Conservation (phyloP, 2,113 vertebrate genomes). For the Apteryx owenii region DNA sequence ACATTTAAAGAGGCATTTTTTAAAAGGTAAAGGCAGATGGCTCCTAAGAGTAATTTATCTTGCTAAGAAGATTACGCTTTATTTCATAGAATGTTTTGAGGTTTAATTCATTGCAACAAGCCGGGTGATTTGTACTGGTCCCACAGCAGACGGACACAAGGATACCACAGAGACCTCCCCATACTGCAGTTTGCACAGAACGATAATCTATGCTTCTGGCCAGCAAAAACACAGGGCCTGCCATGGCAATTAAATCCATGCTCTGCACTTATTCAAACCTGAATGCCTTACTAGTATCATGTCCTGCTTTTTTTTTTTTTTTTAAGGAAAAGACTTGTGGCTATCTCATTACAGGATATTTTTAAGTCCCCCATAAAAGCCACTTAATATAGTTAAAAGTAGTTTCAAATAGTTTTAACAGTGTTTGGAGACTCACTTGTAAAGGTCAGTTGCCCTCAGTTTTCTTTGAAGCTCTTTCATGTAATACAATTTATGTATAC, state of each 20-base stretch:
- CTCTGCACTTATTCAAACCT: background rate
- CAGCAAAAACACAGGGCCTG: background rate
- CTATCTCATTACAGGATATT: background rate
- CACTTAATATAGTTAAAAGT: background rate
- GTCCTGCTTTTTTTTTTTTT: background rate
- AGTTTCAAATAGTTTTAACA: background rate
- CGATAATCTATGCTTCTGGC: background rate
- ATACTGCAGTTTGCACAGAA: background rate
- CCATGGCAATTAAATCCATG: background rate
- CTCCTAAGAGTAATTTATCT: slow-evolving; percentile 28
- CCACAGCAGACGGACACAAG: background rate
- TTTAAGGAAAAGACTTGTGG: background rate
- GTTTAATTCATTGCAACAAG: background rate
- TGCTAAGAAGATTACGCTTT: background rate
- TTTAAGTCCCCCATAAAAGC: background rate
- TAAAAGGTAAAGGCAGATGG: slow-evolving; percentile 33
- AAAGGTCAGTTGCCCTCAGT: background rate
- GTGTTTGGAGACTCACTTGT: background rate
- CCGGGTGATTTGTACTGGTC: background rate
- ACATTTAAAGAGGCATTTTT: slow-evolving; percentile 57
- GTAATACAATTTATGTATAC: background rate
- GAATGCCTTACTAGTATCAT: background rate
- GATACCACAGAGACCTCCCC: background rate
- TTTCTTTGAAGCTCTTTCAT: background rate
- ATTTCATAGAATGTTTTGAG: slow-evolving; percentile 33